Evolutionary conservation across 2,888 invertebrate genomes (phyloP).

Genomic region (Pristionchus japonicus): DNA sequence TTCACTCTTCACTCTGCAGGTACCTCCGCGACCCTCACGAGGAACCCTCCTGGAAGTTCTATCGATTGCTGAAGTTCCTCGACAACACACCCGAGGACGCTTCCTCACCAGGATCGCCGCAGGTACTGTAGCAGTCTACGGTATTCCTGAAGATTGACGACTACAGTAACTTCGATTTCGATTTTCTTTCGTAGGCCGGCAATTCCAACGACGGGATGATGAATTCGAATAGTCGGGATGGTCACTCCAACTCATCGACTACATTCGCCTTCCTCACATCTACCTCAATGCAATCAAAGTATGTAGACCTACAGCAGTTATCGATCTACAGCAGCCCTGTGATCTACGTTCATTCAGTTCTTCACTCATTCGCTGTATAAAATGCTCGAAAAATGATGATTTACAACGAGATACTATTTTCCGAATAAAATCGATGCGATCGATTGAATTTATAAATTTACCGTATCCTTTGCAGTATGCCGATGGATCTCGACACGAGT

Average conservation of each 20-base stretch:
- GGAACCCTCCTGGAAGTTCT: constrained; percentile 67
- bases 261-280: constrained; percentile 9
- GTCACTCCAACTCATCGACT: constrained; percentile 1
- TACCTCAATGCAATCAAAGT: constrained; percentile 24
- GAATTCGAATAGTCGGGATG: constrained; percentile 12
- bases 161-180: constrained; percentile 15
- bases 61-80: constrained; percentile 58
- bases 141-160: neutral
- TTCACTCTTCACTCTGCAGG: constrained; percentile 47
- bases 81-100: constrained; percentile 50
- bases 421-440: too few species aligned
- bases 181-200: neutral
- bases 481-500: neutral
- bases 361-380: neutral
- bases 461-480: constrained; percentile 26
- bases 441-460: neutral
- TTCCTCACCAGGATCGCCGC: constrained; percentile 27
- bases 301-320: neutral
- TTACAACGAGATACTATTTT: too few species aligned
- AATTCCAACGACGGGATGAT: constrained; percentile 45
- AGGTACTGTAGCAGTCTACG: neutral
- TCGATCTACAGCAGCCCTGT: neutral
- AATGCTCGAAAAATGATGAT: too few species aligned
- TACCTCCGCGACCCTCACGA: constrained; percentile 59
- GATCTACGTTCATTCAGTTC: neutral